Evolutionary conservation across 2,888 invertebrate species (phyloP).

Genomic region (Sipha maydis): DNA sequence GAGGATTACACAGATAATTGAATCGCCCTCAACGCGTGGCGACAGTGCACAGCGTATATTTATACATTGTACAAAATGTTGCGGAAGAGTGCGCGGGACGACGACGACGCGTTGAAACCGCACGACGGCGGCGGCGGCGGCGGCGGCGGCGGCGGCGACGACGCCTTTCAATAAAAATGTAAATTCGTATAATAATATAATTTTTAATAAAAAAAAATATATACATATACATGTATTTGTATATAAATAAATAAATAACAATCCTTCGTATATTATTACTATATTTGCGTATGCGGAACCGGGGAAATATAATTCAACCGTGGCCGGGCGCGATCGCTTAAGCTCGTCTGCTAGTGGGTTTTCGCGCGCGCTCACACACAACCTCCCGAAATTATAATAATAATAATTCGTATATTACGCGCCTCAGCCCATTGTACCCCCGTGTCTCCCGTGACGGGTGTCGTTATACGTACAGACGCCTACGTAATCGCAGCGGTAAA

Average conservation of each 20-base stretch:
- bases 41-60: slow-evolving; percentile 51
- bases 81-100: neutral
- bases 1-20: slow-evolving; percentile 66
- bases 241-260: neutral
- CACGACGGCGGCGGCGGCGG: neutral
- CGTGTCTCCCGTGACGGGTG: too few relatives aligned
- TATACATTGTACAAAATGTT: neutral
- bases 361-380: neutral
- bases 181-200: slow-evolving; percentile 57
- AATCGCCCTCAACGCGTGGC: slow-evolving; percentile 63
- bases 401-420: slow-evolving; percentile 13
- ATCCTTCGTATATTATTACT: neutral
- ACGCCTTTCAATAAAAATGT: slow-evolving; percentile 61
- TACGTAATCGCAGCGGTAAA: too few relatives aligned
- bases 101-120: slow-evolving; percentile 46
- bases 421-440: neutral
- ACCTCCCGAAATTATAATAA: slow-evolving; percentile 30
- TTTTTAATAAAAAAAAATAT: slow-evolving; percentile 46
- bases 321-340: neutral
- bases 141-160: slow-evolving; percentile 3
- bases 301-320: slow-evolving; percentile 13
- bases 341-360: neutral
- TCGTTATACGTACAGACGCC: neutral
- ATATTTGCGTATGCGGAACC: neutral
- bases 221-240: neutral